A percentile compares a stretch with the other conserved stretches of the same genome.
phyloP scores from a whole-genome alignment of 2,113 vertebrate species.

The Maccullochella peelii region DNA sequence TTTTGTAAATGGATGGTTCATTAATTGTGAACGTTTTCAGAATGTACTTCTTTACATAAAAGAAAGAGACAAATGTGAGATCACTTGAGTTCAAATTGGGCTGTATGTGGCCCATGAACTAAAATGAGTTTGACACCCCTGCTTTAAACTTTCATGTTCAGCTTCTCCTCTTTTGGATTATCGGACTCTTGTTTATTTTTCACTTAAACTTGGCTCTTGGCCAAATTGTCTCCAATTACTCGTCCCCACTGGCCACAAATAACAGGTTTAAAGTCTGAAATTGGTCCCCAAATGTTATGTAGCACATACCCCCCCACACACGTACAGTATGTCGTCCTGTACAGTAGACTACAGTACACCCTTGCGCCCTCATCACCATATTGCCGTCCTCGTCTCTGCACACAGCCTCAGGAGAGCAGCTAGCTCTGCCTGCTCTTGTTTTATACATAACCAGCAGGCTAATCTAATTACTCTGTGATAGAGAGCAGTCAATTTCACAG shows the following conservation, averaged over 20 bases:
- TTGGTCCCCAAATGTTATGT: neutral
- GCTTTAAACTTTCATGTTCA: neutral
- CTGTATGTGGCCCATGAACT: no score
- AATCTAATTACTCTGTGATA: slow-evolving; percentile 90
- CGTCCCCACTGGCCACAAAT: neutral
- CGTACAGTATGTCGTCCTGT: neutral
- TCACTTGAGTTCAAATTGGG: no score
- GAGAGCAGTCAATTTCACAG: slow-evolving; percentile 87
- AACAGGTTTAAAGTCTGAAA: neutral
- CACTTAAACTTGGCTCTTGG: neutral
- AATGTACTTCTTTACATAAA: no score
- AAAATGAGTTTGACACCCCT: no score
- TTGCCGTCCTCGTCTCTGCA: neutral
- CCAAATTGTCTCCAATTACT: neutral
- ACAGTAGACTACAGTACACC: neutral
- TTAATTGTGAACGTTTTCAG: no score
- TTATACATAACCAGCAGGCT: slow-evolving; percentile 83
- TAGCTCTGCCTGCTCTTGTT: slow-evolving; percentile 66
- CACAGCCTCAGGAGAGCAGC: slow-evolving; percentile 46
- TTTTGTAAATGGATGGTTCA: no score
- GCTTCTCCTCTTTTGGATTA: neutral
- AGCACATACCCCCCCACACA: neutral
- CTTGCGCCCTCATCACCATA: slow-evolving; percentile 26
- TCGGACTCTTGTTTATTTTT: neutral
- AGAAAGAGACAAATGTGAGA: no score